Conservation (phyloP, 2,797 vertebrate species). For the Toxotes lorentzi region DNA sequence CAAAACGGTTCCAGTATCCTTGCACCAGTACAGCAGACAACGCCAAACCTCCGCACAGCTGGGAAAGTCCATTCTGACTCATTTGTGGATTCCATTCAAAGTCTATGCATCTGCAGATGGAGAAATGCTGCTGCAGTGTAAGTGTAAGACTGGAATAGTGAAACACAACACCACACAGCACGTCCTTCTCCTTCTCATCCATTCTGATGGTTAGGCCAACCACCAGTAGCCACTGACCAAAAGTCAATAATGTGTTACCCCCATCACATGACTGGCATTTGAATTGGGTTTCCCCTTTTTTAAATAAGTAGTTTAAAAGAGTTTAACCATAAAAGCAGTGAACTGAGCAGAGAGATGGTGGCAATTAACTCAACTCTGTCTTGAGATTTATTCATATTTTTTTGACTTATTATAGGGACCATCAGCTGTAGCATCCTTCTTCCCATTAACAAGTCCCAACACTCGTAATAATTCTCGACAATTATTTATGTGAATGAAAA, state of each 20-base stretch:
- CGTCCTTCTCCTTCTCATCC: slow-evolving; percentile 14
- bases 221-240: slow-evolving; percentile 37
- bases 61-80: slow-evolving; percentile 80
- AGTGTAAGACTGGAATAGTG: slow-evolving; percentile 55
- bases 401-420: slow-evolving; percentile 2
- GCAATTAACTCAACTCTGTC: slow-evolving; percentile 8
- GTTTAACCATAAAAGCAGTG: background rate
- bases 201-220: slow-evolving; percentile 18
- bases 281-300: background rate
- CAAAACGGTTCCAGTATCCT: slow-evolving; percentile 73
- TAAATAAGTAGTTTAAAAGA: background rate
- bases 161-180: slow-evolving; percentile 43
- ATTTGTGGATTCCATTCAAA: slow-evolving; percentile 76
- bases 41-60: slow-evolving; percentile 77
- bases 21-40: slow-evolving; percentile 65
- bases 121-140: slow-evolving; percentile 64
- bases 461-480: background rate
- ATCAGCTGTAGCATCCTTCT: background rate
- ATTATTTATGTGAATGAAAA: slow-evolving; percentile 26
- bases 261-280: slow-evolving; percentile 4
- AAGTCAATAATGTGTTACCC: slow-evolving; percentile 29
- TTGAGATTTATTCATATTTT: background rate
- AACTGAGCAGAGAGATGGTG: slow-evolving; percentile 6
- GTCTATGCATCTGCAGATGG: slow-evolving; percentile 66
- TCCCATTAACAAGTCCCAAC: background rate